phyloP scores from a whole-genome alignment of 2,113 vertebrate species.

The Pluvialis apricaria region DNA sequence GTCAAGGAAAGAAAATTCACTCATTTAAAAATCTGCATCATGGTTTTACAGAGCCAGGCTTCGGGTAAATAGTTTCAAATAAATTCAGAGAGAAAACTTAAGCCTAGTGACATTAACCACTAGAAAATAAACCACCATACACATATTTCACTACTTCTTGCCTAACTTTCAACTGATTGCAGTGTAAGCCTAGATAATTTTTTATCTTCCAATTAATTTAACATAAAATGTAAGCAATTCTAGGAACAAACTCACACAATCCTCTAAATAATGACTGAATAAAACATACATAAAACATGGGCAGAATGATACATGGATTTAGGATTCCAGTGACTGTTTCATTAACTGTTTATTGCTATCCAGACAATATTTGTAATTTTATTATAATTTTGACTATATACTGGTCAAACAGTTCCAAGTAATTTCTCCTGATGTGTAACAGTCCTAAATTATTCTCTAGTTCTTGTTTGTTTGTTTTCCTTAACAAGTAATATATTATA shows the following conservation, averaged over 20 bases:
- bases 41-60: not conserved
- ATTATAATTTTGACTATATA: not conserved
- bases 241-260: not conserved
- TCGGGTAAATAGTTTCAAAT: not conserved
- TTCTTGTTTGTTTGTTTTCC: not conserved
- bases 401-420: not conserved
- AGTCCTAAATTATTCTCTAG: not conserved
- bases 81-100: not conserved
- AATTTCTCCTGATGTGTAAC: not conserved
- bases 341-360: slow-evolving; percentile 35
- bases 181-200: not conserved
- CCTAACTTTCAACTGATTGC: not conserved
- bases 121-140: not conserved
- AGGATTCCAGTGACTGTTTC: slow-evolving; percentile 29
- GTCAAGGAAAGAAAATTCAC: not conserved
- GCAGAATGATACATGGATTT: not conserved
- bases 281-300: not conserved
- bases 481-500: not conserved
- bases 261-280: not conserved
- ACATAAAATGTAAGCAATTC: not conserved
- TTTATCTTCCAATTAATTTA: not conserved
- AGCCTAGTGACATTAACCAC: not conserved
- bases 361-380: not conserved
- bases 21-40: not conserved
- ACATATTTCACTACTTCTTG: not conserved